Evolutionary conservation across 2,113 vertebrate species (phyloP).

Genomic region (Lanius collurio): DNA sequence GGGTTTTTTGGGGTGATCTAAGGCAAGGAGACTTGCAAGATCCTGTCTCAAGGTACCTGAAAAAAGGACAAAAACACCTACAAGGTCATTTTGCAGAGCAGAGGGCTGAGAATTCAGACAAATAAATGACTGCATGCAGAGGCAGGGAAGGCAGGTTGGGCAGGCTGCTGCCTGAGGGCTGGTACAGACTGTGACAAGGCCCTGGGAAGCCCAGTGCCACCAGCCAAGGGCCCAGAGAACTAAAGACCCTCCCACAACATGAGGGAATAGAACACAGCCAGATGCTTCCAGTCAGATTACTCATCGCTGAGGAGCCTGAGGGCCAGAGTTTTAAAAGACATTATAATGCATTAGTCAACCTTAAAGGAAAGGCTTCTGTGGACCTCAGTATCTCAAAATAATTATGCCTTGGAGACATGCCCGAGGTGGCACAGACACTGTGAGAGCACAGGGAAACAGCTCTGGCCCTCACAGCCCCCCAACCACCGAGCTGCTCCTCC

Average conservation of each 20-base stretch:
- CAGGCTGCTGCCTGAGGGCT: background rate
- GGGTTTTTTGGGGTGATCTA: background rate
- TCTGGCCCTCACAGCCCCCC: background rate
- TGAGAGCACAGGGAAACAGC: background rate
- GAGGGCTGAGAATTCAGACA: background rate
- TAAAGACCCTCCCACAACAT: fast-evolving
- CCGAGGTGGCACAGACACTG: background rate
- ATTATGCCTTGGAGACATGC: background rate
- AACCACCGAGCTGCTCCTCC: background rate
- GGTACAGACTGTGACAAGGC: background rate
- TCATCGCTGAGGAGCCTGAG: background rate
- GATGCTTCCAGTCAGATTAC: background rate
- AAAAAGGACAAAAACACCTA: background rate
- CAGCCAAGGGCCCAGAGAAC: background rate
- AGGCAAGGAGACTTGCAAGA: background rate
- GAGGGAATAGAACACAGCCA: background rate
- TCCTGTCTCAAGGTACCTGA: background rate
- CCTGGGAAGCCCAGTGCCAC: background rate
- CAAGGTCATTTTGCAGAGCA: background rate
- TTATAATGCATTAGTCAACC: background rate
- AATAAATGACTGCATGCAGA: background rate
- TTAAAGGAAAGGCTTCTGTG: background rate
- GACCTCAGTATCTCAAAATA: background rate
- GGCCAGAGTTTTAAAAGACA: background rate
- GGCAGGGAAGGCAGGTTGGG: background rate